Base-by-base conservation (phyloP, 2,113 vertebrate genomes). In the Athene noctua region DNA sequence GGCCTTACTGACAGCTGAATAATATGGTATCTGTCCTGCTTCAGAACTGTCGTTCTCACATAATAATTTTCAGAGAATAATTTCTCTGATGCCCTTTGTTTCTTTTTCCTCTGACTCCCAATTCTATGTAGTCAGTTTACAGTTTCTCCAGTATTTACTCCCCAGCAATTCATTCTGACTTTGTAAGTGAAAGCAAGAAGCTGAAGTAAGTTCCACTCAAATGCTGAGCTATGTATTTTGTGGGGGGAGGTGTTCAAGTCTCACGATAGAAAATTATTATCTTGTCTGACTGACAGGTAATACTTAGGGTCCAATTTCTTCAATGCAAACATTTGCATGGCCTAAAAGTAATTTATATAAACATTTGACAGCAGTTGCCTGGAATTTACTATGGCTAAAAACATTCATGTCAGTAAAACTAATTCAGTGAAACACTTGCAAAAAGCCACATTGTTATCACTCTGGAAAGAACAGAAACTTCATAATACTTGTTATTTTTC, bases 1-100 rank as follows among this genome's bases (percentile, higher is more conserved):
- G 65, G 70, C 77, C 65, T 65, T 52, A 61, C 62, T 96, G 97
- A 91, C 94, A 92, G 92, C 71, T 85, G 94, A 83, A 92, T 95
- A 92, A 66, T 72, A 46, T 1, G 11, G 21, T 94, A 68, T 88
- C 84, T 81, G 67, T 82, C 86, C 91, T 65, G 61, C 30, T 89
- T 89, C 92, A 85, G 80, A 89, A 42, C 84, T 68, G 58, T 66
- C n/a, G 1, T 58, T 82, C 36, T 62, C 16, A 11, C 49, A 10
- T n/a, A 54, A 92, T 89, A 57, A 91, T 91, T 82, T 90, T 44
- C 46, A 25, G 58, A 87, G 62, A 82, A 86, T 72, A 68, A 55
- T 80, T 92, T 75, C 65, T 58, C 47, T 57, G 66, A 38, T 91
- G 91, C 34, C 72, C 66, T 94, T 94, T 92, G 86, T 89, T 92